Base-by-base conservation (phyloP, 2,113 vertebrate genomes). In the Physeter macrocephalus region DNA sequence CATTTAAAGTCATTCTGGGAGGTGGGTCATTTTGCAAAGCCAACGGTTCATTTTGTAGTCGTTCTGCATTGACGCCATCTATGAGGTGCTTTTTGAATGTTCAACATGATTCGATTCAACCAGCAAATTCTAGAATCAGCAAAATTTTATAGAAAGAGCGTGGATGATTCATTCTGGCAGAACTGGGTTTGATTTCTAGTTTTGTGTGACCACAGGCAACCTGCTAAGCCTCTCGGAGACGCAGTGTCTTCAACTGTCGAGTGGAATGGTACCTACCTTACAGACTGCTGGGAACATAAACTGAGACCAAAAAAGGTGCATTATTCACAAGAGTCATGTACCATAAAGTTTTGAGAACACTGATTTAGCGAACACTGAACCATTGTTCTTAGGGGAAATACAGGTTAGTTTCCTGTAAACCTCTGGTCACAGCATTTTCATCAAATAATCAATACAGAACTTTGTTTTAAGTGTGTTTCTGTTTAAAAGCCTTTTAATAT, bases 1-100 rank as follows among this genome's bases (percentile, higher is more conserved):
- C 99, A 97, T 99, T 99, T 95, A 99, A 99, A 80, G 99, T 99
- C 99, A 99, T 99, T 98, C 99, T 99, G 3, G 99, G 99, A 98
- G 99, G 99, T 93, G 99, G 99, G 97, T 99, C 99, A 98, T 99
- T 99, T 98, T 99, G 99, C 98, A 99, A 99, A 97, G 99, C 99
- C 99, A 99, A 98, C 97, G 99, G 99, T 98, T 99, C 99, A 99
- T 99, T 99, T 98, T 99, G 99, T 98, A 99, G 99, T 98, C 99
- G 99, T 99, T 99, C 99, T 99, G 99, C 15, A 52, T 52, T 52
- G 52, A 52, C 1, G 1, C 52, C 52, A 52, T 52, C 54, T 52
- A 61, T 62, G 9, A 9, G 25, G 36, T 43, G 46, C 23, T 39
- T 80, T 80, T 41, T n/a, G 4, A 71, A 6, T 62, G n/a, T 57